phyloP scores from a whole-genome alignment of 2,797 vertebrate genomes.

The Halcyon leucocephala region DNA sequence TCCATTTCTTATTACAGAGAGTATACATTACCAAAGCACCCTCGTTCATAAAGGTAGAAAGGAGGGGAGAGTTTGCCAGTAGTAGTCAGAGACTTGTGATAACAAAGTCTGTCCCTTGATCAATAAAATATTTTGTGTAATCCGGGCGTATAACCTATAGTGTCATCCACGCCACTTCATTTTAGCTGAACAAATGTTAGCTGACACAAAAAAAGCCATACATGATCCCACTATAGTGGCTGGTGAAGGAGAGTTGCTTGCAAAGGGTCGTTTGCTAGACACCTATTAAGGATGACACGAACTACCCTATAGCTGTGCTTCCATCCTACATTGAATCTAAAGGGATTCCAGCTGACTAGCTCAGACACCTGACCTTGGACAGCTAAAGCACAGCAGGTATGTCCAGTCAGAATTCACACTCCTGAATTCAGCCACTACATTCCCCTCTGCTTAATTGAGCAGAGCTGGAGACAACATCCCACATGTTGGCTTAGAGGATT shows the following conservation, averaged over 20 bases:
- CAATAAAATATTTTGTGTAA: neutral
- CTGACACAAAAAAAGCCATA: neutral
- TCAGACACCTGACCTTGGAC: neutral
- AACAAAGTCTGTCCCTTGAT: neutral
- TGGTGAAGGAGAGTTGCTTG: neutral
- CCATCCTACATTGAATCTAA: neutral
- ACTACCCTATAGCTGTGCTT: neutral
- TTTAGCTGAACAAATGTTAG: neutral
- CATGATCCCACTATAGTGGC: neutral
- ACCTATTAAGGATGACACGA: neutral
- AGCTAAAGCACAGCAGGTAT: neutral
- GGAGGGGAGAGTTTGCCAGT: neutral
- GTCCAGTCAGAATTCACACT: neutral
- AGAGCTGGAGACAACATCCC: neutral
- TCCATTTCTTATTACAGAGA: neutral
- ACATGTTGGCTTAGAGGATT: neutral
- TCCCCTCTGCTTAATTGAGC: neutral
- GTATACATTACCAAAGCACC: neutral
- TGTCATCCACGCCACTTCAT: neutral
- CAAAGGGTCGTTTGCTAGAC: neutral
- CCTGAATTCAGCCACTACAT: neutral
- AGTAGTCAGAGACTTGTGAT: neutral
- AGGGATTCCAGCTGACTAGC: neutral
- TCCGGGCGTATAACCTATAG: neutral
- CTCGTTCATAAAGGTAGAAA: neutral